A percentile compares a stretch with the other conserved stretches of the same genome.
phyloP scores from a whole-genome alignment of 2,113 vertebrate species.

The Tapirus terrestris region DNA sequence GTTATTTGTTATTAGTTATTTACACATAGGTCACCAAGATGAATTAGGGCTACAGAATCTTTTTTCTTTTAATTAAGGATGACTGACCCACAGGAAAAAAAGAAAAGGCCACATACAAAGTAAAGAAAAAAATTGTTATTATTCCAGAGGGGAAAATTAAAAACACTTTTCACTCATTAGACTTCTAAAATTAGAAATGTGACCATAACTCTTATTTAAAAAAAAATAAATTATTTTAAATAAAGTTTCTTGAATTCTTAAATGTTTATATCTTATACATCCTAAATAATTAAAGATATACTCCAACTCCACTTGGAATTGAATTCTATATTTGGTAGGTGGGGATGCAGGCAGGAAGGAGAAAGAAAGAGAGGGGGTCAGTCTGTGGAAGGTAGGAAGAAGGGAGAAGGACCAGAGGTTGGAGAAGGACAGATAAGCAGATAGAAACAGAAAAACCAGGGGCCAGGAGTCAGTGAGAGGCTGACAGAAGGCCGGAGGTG shows the following conservation, averaged over 20 bases:
- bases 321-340: not conserved
- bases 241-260: not conserved
- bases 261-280: not conserved
- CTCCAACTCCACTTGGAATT: not conserved
- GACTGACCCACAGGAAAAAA: not conserved
- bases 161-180: not conserved
- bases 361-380: not conserved
- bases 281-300: not conserved
- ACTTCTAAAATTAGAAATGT: not conserved
- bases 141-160: not conserved
- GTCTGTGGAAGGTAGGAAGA: not conserved
- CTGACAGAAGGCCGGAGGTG: not conserved
- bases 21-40: not conserved
- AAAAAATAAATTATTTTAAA: not conserved
- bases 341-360: not conserved
- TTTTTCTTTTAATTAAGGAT: not conserved
- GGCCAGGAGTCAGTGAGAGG: accelerated
- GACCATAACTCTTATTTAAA: not conserved
- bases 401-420: not conserved
- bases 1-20: not conserved
- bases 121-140: not conserved
- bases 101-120: not conserved
- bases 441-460: too few relatives aligned
- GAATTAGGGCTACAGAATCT: not conserved
- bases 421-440: too few relatives aligned